Evolutionary conservation across 2,113 vertebrate genomes (phyloP), one percentile per base, ranked within the genome.

Genomic region (Excalfactoria chinensis): DNA sequence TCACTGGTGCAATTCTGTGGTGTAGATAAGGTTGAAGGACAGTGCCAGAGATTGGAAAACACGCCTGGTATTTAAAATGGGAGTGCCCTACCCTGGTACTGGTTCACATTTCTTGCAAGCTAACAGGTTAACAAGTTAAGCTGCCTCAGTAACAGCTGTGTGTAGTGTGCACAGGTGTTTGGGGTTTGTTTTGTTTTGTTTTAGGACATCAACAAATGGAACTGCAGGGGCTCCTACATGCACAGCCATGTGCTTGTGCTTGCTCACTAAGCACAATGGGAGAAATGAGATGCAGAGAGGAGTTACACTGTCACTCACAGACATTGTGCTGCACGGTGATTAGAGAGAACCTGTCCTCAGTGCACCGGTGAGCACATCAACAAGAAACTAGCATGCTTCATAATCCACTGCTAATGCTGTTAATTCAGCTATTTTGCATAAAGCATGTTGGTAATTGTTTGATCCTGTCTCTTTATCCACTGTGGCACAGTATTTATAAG

Each of bases 31-130:
- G 62, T 67, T 69, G 83, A 85, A 87, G 67, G 67, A 95, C 74
- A 79, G 60, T 40, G 74, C 92, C 55, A 87, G 55, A 82, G 37
- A 75, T 89, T 86, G 89, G 85, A 94, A 94, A 93, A 85, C 71
- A 71, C 85, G 89, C 74, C 71, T 56, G 34, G 30, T 68, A 67
- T 67, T 89, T 67, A 79, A 80, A 53, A 59, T 23, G 46, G 77
- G 83, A 80, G 64, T 64, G 49, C 30, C 64, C 34, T 75, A 19
- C 59, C 20, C 41, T 37, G 2, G 2, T 35, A 66, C 4, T 56
- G 69, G 10, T 26, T 76, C 75, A 55, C 40, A 40, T 9, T 20
- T 80, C 60, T 58, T 23, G 41, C 82, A 85, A 59, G 32, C 17
- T 71, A 4, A 1, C 9, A 43, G 2, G 6, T 48, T 62, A 62